A percentile compares a stretch with the other conserved stretches of the same genome.
These are phyloP conservation scores for Nemotelus nigrinus DNA, from an alignment of 2,888 invertebrate species.

Conservation along the genomic window DNA sequence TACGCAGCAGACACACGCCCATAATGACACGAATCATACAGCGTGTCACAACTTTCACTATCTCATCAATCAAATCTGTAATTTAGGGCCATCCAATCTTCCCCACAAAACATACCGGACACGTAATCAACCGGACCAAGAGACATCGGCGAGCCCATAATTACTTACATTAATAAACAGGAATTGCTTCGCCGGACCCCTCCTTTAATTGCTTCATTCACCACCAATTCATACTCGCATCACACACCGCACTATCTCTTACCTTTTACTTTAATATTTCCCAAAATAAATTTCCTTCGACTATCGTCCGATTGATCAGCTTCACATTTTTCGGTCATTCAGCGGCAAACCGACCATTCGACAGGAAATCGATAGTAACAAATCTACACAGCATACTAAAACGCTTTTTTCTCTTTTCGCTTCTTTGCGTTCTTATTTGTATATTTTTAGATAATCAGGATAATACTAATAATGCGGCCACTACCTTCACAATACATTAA, in stretches of 20 bases:
- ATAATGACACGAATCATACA: too few species aligned
- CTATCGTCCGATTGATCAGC: constrained; percentile 34
- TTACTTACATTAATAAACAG: too few species aligned
- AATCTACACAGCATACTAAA: constrained; percentile 31
- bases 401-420: neutral
- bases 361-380: constrained; percentile 36
- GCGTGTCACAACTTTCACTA: too few species aligned
- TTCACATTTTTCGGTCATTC: constrained; percentile 43
- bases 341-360: constrained; percentile 30
- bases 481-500: constrained; percentile 1
- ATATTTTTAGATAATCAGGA: constrained; percentile 33
- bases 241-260: constrained; percentile 8
- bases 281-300: constrained; percentile 38
- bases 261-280: constrained; percentile 35
- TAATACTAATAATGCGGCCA: constrained; percentile 3
- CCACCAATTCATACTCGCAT: neutral
- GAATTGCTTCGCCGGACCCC: too few species aligned
- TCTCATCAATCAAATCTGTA: too few species aligned
- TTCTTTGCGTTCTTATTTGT: constrained; percentile 9
- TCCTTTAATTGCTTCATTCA: neutral
- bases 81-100: too few species aligned
- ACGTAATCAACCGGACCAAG: too few species aligned
- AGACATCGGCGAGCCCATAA: too few species aligned
- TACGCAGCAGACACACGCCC: too few species aligned
- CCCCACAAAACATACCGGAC: too few species aligned